Percentiles rank a stretch among this genome's conserved stretches.
Conservation (phyloP, 2,888 invertebrate genomes). For the Entomobrya proxima region DNA sequence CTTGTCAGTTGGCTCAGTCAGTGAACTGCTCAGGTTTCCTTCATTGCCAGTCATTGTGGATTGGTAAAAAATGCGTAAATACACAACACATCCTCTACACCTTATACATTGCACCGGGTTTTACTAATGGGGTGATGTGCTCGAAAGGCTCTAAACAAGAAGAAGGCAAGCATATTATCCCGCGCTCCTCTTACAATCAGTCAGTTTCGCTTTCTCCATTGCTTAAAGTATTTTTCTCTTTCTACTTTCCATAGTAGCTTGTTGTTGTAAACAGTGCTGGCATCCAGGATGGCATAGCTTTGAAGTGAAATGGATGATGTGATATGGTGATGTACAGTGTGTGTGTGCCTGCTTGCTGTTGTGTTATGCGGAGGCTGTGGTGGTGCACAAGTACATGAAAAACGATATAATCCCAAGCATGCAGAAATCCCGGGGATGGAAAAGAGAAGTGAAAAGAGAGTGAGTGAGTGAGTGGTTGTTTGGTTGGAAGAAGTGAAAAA, state of each 20-base stretch:
- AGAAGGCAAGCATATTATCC: neutral
- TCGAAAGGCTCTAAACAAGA: neutral
- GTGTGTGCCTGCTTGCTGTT: neutral
- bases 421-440: neutral
- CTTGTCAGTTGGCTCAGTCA: constrained; percentile 59
- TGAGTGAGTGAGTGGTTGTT: constrained; percentile 16
- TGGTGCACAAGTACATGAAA: neutral
- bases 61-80: neutral
- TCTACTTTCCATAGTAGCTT: neutral
- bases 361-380: neutral
- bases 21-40: constrained; percentile 30
- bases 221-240: neutral
- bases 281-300: constrained; percentile 21
- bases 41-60: constrained; percentile 24
- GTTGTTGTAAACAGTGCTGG: constrained; percentile 8
- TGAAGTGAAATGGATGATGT: constrained; percentile 40
- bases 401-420: constrained; percentile 28
- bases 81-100: neutral
- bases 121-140: constrained; percentile 32
- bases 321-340: constrained; percentile 19
- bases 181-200: neutral
- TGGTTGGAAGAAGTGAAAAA: constrained; percentile 29
- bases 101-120: neutral
- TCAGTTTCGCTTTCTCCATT: constrained; percentile 6
- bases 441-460: neutral